These are phyloP conservation scores for Sebastes iracundus DNA, from an alignment of 2,797 vertebrate genomes.

Conservation along the genomic window DNA sequence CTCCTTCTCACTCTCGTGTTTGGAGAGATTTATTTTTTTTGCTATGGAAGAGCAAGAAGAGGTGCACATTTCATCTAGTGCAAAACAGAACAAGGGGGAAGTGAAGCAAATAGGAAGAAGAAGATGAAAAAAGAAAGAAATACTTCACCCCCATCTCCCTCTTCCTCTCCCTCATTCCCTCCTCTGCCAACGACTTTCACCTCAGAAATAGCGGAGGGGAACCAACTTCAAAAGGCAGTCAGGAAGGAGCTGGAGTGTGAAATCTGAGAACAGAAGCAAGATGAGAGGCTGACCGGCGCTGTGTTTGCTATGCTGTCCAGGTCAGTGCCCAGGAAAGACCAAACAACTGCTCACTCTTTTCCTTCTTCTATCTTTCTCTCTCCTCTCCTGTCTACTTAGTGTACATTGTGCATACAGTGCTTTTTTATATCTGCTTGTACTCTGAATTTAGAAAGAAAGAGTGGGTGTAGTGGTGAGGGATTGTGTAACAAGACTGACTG, in stretches of 20 bases:
- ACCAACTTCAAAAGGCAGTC: slow-evolving; percentile 70
- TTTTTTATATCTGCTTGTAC: background rate
- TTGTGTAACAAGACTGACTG: background rate
- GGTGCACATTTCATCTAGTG: slow-evolving; percentile 53
- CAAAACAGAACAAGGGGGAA: slow-evolving; percentile 50
- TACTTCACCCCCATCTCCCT: slow-evolving; percentile 22
- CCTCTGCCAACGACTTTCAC: slow-evolving; percentile 34
- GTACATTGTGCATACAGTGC: background rate
- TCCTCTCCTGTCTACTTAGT: background rate
- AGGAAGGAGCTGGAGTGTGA: slow-evolving; percentile 67
- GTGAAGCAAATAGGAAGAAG: slow-evolving; percentile 37
- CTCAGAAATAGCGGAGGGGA: slow-evolving; percentile 48
- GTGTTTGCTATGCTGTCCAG: slow-evolving; percentile 61
- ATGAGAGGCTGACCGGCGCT: slow-evolving; percentile 53
- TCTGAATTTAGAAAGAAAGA: background rate
- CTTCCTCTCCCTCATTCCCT: slow-evolving; percentile 12
- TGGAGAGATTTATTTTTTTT: slow-evolving; percentile 29
- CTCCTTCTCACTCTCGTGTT: slow-evolving; percentile 20
- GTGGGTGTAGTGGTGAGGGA: background rate
- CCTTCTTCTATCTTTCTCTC: background rate
- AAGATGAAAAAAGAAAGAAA: slow-evolving; percentile 21
- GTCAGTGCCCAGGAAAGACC: slow-evolving; percentile 70
- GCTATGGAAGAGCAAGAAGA: slow-evolving; percentile 55
- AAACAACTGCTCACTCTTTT: slow-evolving; percentile 17
- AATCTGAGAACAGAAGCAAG: slow-evolving; percentile 65